Evolutionary conservation across 1,140 invertebrate species (phyloP), one percentile per base, ranked within the genome.

Genomic region (Drosophila prosaltans): DNA sequence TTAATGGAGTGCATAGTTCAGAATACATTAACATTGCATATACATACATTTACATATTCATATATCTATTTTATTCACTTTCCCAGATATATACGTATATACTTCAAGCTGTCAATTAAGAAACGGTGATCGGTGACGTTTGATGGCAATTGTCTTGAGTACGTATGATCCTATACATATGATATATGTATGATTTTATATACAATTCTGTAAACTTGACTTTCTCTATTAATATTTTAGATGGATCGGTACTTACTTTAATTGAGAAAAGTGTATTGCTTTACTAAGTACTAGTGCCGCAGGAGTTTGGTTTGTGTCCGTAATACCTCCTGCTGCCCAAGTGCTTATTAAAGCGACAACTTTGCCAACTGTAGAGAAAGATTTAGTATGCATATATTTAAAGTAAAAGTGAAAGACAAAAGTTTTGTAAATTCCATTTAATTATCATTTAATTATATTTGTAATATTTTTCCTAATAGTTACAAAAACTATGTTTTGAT

Each of bases 261-360:
- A 43, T 43, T 51, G 9, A 51, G 6, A 32, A 32, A 59, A 59
- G 57, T 78, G 59, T 75, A 70, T 89, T 80, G 81, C 91, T 92
- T 92, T 91, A 83, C 92, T 92, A 92, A 92, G 92, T 92, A 92
- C 92, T 92, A 92, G 91, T 92, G 92, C 92, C 92, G 92, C 91
- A 92, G 92, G 92, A 92, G 91, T 92, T 91, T 89, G 84, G 91
- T 86, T 68, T 74, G 81, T 80, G 78, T 74, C 74, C 74, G 78
- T 72, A 85, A 77, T 86, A 82, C 85, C 91, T 82, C 92, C 92
- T 92, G 92, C 91, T 92, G 92, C 92, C 84, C 90, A 91, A 92
- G 92, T 92, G 92, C 92, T 92, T 92, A 92, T 92, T 80, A 92
- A 92, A 91, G 91, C 81, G 91, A 79, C 81, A 68, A 72, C 72